Conservation (phyloP, 2,888 invertebrate species). For the Troides aeacus region DNA sequence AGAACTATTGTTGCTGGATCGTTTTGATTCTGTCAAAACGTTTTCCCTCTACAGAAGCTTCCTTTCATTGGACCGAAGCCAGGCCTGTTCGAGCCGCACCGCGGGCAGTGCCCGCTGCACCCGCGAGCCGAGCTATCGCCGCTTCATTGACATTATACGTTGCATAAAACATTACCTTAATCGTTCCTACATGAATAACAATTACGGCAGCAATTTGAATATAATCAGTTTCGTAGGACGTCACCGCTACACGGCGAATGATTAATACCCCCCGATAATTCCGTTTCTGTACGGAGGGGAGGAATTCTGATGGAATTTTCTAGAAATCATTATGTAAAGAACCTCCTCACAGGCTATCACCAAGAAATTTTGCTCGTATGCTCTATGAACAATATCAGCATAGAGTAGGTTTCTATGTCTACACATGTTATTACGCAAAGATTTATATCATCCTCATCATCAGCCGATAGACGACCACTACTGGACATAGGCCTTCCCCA, state of each 20-base stretch:
- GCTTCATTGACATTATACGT: slow-evolving; percentile 15
- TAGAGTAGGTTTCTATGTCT: too few species aligned
- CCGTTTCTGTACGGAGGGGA: slow-evolving; percentile 44
- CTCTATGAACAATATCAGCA: too few species aligned
- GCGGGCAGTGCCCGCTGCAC: too few species aligned
- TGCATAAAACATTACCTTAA: slow-evolving; percentile 25
- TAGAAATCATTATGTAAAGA: slow-evolving; percentile 29
- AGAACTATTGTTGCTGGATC: too few species aligned
- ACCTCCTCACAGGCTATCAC: slow-evolving; percentile 13
- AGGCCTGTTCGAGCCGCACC: too few species aligned
- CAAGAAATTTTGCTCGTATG: neutral
- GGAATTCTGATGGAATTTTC: slow-evolving; percentile 36
- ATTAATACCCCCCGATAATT: slow-evolving; percentile 67
- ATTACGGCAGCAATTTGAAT: slow-evolving; percentile 63
- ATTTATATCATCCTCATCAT: too few species aligned
- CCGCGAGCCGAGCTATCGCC: neutral
- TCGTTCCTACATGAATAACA: slow-evolving; percentile 48
- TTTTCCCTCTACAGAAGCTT: too few species aligned
- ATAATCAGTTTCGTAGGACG: slow-evolving; percentile 59
- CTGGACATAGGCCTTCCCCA: too few species aligned
- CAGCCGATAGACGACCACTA: too few species aligned
- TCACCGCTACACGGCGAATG: slow-evolving; percentile 60
- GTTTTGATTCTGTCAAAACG: too few species aligned
- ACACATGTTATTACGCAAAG: too few species aligned
- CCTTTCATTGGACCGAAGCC: too few species aligned